Base-by-base conservation (phyloP, 2,797 vertebrate genomes). In the Caiman crocodilus region DNA sequence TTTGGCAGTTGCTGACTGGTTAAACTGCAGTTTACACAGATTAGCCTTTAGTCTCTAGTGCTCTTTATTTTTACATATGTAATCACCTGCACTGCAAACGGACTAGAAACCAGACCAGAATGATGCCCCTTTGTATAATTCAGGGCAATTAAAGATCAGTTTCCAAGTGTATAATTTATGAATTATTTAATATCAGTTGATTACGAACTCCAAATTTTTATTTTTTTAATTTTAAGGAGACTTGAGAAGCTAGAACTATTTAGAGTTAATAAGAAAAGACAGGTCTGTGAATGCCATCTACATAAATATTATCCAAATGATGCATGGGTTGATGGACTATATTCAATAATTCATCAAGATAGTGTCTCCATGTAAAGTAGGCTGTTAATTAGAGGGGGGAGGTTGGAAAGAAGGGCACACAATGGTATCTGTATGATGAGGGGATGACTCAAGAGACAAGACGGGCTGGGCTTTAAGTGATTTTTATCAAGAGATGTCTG, bases 301-400 rank as follows among this genome's bases (percentile, higher is more conserved):
- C 0, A 0, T 79, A 90, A 94, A 95, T 79, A 79, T 75, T 90
- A 21, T 26, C 32, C 12, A 6, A 5, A 1, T 56, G 81, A 95
- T 79, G 78, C 87, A 82, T 90, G 56, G 67, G 85, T 84, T 4
- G 0, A 85, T 93, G 89, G 94, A 79, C 69, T 90, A 30, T 69
- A 80, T 96, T 96, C 94, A 80, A 78, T 78, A 17, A 91, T 87
- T 91, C 55, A 74, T 30, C 90, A 87, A 94, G 90, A 90, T 87
- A 89, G 58, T 84, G 30, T 95, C 95, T 90, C 94, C 92, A 63
- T 94, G 84, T 95, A 96, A 97, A 95, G 86, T 91, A 89, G 50
- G 16, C 60, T 73, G 76, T 65, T 96, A 95, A 96, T 96, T 95
- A 95, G 87, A 92, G 76, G 85, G 84, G 87, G 78, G 92, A 95